Evolutionary conservation across 2,797 vertebrate species (phyloP).

Genomic region (Muscicapa striata): DNA sequence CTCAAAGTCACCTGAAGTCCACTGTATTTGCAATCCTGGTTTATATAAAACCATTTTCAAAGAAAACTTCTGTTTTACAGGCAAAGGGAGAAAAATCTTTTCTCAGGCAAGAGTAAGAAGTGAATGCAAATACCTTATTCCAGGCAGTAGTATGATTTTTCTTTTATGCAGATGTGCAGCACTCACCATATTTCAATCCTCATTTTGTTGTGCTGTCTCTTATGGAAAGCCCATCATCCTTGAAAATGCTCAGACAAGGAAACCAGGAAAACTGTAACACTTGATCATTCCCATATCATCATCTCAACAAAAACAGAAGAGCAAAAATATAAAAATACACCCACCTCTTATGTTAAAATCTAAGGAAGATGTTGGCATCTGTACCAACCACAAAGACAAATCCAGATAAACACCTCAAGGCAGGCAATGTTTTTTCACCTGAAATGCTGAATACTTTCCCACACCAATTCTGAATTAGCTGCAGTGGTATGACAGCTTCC

Average conservation of each 20-base stretch:
- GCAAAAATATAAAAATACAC: not conserved
- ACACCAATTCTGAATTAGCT: not conserved
- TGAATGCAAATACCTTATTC: not conserved
- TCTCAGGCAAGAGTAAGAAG: not conserved
- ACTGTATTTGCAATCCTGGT: not conserved
- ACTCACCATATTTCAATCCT: not conserved
- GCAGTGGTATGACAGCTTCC: not conserved
- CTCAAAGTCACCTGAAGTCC: not conserved
- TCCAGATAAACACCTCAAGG: not conserved
- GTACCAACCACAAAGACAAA: not conserved
- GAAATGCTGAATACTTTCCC: not conserved
- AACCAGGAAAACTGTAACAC: slow-evolving; percentile 7
- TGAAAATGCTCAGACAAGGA: slow-evolving; percentile 1
- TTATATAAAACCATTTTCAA: not conserved
- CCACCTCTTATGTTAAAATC: not conserved
- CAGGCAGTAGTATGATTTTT: not conserved
- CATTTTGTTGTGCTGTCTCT: not conserved
- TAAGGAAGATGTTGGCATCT: not conserved
- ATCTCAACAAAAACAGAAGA: not conserved
- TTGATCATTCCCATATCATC: not conserved
- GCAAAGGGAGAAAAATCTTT: not conserved
- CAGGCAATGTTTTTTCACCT: not conserved
- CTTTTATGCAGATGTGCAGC: not conserved
- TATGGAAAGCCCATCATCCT: not conserved
- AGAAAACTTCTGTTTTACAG: not conserved